phyloP scores from a whole-genome alignment of 2,797 vertebrate species.

The Eulemur rubriventer region DNA sequence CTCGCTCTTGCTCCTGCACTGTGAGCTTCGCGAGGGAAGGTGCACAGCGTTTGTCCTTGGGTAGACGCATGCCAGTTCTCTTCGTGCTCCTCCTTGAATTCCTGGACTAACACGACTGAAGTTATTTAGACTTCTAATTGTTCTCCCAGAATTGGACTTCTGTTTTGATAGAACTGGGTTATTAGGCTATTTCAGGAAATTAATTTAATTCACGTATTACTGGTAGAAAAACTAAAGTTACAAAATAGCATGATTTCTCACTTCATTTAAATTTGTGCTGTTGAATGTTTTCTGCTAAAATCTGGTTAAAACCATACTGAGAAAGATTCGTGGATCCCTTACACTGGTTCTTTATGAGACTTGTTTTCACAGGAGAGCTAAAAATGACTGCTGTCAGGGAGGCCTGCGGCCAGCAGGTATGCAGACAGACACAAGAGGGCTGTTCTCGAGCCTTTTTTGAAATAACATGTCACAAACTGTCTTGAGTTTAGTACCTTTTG shows the following conservation, averaged over 20 bases:
- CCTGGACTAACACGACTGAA: not conserved
- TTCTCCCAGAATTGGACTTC: not conserved
- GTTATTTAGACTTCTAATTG: not conserved
- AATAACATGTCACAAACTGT: not conserved
- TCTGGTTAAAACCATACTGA: not conserved
- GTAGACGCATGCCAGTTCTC: rapidly evolving
- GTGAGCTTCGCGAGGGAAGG: not conserved
- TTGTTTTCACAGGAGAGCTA: not conserved
- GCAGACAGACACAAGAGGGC: not conserved
- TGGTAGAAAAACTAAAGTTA: not conserved
- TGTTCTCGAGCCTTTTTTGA: not conserved
- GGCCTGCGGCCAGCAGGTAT: not conserved
- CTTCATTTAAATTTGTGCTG: not conserved
- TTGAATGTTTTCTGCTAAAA: not conserved
- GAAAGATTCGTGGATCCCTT: not conserved
- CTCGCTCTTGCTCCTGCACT: not conserved
- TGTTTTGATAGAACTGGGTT: not conserved
- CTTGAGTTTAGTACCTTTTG: not conserved
- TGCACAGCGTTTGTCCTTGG: not conserved
- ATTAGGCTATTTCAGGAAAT: not conserved
- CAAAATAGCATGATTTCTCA: not conserved
- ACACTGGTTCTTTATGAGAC: not conserved
- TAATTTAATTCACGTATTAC: not conserved
- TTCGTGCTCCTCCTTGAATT: not conserved
- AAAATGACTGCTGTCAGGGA: not conserved